phyloP scores from a whole-genome alignment of 2,113 vertebrate species.

The Paradoxurus hermaphroditus region DNA sequence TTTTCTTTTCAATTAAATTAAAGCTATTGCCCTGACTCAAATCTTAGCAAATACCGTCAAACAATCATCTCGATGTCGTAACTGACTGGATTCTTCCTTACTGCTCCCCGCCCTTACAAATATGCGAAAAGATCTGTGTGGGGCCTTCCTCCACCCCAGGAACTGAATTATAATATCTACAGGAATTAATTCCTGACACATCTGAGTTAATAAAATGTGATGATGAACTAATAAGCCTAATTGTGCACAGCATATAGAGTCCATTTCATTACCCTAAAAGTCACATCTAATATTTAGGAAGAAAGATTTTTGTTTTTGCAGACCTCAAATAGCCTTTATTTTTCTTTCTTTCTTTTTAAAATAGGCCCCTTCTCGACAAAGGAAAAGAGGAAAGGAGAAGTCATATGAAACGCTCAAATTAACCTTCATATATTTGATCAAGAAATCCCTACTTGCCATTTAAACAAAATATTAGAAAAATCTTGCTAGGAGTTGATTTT shows the following conservation, averaged over 20 bases:
- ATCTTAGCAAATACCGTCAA: slow-evolving; percentile 25
- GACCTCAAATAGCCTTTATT: not conserved
- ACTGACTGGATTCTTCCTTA: slow-evolving; percentile 7
- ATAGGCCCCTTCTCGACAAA: not conserved
- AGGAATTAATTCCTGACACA: not conserved
- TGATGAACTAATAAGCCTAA: not conserved
- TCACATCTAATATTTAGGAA: slow-evolving; percentile 8
- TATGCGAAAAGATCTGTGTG: not conserved
- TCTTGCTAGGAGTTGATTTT: slow-evolving; percentile 31
- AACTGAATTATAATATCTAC: not conserved
- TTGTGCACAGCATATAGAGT: not conserved
- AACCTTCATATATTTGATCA: not conserved
- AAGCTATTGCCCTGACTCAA: not conserved
- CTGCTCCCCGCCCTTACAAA: not conserved
- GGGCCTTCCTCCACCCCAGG: not conserved
- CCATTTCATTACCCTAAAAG: slow-evolving; percentile 29
- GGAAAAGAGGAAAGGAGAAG: not conserved
- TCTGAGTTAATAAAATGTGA: slow-evolving; percentile 6
- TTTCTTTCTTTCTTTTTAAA: not conserved
- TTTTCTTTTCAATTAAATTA: slow-evolving; percentile 8
- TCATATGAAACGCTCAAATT: slow-evolving; percentile 21
- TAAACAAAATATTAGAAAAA: slow-evolving; percentile 32
- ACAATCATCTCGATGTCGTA: not conserved
- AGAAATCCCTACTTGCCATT: slow-evolving; percentile 13
- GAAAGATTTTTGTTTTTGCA: not conserved